Conservation (phyloP, 1,140 invertebrate genomes). For the Nixonia krombeini region DNA sequence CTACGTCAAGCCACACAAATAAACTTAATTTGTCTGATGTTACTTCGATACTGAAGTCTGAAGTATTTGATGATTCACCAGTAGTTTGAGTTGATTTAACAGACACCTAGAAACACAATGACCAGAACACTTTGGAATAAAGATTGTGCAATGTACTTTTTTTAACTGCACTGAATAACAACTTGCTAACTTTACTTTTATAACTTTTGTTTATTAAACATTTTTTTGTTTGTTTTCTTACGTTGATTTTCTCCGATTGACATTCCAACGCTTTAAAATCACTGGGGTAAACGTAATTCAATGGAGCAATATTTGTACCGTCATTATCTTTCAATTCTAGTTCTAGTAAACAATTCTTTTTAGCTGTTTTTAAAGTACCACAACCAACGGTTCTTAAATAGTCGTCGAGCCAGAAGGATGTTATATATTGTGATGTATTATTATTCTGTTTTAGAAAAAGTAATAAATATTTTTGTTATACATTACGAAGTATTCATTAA, state of each 20-base stretch:
- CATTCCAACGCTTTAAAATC: slow-evolving; percentile 25
- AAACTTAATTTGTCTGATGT: slow-evolving; percentile 71
- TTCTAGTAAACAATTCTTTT: slow-evolving; percentile 57
- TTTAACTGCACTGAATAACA: too few relatives aligned
- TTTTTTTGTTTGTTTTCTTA: slow-evolving; percentile 12
- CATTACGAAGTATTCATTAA: neutral
- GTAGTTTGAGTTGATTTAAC: slow-evolving; percentile 27
- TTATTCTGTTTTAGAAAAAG: slow-evolving; percentile 37
- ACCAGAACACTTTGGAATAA: too few relatives aligned
- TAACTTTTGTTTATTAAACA: too few relatives aligned
- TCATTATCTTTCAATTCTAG: slow-evolving; percentile 48
- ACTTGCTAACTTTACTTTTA: too few relatives aligned
- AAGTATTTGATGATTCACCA: slow-evolving; percentile 41
- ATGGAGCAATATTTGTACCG: slow-evolving; percentile 55
- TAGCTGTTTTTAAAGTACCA: slow-evolving; percentile 43
- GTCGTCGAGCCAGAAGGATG: slow-evolving; percentile 51
- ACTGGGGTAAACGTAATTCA: slow-evolving; percentile 65
- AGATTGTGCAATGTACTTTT: too few relatives aligned
- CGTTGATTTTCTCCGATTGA: neutral
- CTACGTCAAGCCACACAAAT: slow-evolving; percentile 78
- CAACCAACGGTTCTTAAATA: slow-evolving; percentile 44
- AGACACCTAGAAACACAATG: too few relatives aligned
- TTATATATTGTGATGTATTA: slow-evolving; percentile 46
- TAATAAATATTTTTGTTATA: neutral
- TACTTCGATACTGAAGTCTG: slow-evolving; percentile 60